Evolutionary conservation across 2,113 vertebrate genomes (phyloP).

Genomic region (human): DNA sequence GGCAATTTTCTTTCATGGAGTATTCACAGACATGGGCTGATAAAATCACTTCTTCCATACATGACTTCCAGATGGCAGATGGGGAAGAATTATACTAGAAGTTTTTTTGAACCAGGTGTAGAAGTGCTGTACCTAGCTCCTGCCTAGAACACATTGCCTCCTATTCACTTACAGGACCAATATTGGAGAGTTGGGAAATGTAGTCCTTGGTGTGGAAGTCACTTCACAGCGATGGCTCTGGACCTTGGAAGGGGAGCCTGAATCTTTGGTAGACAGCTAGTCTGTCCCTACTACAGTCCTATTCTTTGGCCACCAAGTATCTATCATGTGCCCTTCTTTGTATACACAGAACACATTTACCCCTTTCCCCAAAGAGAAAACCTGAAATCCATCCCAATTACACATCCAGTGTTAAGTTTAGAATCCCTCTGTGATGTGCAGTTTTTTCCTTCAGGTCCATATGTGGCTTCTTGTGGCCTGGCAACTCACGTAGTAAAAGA

Average conservation of each 20-base stretch:
- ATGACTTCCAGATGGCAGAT: neutral
- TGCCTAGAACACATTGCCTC: too few relatives aligned
- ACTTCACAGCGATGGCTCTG: too few relatives aligned
- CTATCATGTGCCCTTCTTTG: neutral
- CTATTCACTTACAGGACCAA: neutral
- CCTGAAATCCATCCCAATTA: neutral
- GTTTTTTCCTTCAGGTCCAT: neutral
- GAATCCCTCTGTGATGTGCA: neutral
- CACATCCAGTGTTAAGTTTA: neutral
- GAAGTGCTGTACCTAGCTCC: neutral
- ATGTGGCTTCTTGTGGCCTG: neutral
- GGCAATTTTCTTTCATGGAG: neutral
- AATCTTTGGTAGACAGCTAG: neutral
- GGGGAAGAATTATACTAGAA: too few relatives aligned
- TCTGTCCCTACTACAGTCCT: neutral
- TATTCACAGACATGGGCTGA: neutral
- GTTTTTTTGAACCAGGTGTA: too few relatives aligned
- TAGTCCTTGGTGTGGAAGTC: neutral
- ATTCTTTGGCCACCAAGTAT: too few relatives aligned
- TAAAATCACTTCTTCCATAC: neutral
- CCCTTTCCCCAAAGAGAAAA: neutral
- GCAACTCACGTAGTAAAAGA: fast-evolving
- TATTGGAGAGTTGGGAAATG: neutral
- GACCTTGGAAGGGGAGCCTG: neutral
- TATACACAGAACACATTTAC: neutral